Conservation (phyloP, 2,797 vertebrate species). For the Gobio occitaniae region DNA sequence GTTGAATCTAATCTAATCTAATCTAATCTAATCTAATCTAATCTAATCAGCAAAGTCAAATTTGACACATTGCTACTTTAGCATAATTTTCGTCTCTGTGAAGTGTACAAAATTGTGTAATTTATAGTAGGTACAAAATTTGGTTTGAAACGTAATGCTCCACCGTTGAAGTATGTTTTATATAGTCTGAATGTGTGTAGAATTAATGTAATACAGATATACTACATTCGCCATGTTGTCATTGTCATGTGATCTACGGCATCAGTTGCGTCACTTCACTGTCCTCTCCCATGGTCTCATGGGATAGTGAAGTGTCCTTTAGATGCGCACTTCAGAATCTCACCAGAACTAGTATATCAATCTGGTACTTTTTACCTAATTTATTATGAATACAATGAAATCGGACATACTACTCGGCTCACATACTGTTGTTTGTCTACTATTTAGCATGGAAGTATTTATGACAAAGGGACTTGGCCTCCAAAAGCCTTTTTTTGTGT, state of each 20-base stretch:
- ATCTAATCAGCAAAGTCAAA: neutral
- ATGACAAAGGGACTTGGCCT: neutral
- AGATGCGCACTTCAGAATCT: neutral
- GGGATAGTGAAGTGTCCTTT: no score
- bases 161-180: no score
- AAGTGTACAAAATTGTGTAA: neutral
- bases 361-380: neutral
- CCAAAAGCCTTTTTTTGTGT: neutral
- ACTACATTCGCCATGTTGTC: neutral
- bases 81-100: neutral
- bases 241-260: neutral
- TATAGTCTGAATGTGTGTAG: no score
- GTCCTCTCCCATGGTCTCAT: neutral
- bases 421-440: neutral
- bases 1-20: no score
- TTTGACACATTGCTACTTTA: neutral
- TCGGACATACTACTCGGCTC: neutral
- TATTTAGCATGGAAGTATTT: neutral
- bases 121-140: no score
- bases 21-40: no score
- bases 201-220: no score
- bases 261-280: neutral
- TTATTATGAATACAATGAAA: neutral
- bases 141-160: no score
- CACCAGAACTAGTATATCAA: neutral